Base-by-base conservation (phyloP, 2,888 invertebrate genomes). In the Liposcelis brunnea region DNA sequence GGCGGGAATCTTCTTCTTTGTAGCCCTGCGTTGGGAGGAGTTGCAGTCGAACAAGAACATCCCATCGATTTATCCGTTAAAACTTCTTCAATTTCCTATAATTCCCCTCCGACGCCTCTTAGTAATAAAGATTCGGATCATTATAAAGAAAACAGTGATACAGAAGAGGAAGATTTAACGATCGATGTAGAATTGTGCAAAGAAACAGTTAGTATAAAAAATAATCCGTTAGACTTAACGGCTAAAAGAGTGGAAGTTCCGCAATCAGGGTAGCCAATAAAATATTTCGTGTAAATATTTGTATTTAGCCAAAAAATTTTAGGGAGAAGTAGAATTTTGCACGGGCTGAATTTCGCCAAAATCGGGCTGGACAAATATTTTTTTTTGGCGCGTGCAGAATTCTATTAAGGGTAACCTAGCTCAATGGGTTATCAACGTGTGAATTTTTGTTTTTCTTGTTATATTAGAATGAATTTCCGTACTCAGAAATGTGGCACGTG, bases 61-160 rank as follows among this genome's bases (percentile, higher is more conserved):
- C 66, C 66, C 14, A 66, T 66, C 45, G 66, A 66, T 51, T 55
- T 66, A n/a, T 65, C 65, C 47, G 54, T 66, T 7, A 58, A 62
- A 31, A 55, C 61, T 2, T 35, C 48, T 6, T 46, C 49, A 1
- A 45, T 51, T n/a, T 21, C 43, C 2, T 43, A 46, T 7, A 40
- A 44, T 16, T 26, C 26, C 26, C 42, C 43, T 12, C 40, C 47
- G 7, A 43, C 47, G 16, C 43, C 42, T 7, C 40, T 19, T 40
- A 40, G 40, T 18, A 19, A 40, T 19, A n/a, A 16, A 21, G 16
- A 16, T 10, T 15, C 15, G 5, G 16, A 16, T 12, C 19, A 40
- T 19, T n/a, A 19, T 6, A 19, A 16, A 6, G 19, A 19, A n/a
- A 21, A 19, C 19, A 18, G 40, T 21, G 16, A 40, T 18, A 26